phyloP scores from a whole-genome alignment of 30 jellyfish, hydroid and myxozoan genomes.

The Turritopsis rubra region DNA sequence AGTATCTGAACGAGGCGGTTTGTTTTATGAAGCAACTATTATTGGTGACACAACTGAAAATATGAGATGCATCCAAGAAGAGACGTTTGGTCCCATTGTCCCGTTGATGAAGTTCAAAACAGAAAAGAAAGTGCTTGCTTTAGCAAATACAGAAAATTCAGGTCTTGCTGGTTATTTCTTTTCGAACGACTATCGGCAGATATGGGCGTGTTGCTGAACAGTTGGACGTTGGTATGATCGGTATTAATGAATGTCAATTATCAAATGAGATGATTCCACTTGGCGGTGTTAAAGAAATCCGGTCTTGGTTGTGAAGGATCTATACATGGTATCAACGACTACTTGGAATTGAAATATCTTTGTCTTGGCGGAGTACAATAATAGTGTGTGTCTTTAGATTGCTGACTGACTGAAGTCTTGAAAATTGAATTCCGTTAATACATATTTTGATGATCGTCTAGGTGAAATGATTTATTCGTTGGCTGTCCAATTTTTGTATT shows the following conservation, averaged over 20 bases:
- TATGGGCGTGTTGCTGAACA: constrained; percentile 53
- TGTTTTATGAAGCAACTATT: constrained; percentile 72
- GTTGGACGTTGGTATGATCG: constrained; percentile 84
- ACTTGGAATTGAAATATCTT: constrained; percentile 50
- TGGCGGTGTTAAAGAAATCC: constrained; percentile 95
- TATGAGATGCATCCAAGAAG: constrained; percentile 52
- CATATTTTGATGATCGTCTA: not conserved
- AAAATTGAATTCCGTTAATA: not conserved
- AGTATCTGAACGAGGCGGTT: constrained; percentile 40
- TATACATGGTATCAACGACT: constrained; percentile 68
- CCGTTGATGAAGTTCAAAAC: constrained; percentile 58
- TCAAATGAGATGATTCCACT: constrained; percentile 75
- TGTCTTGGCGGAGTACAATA: constrained; percentile 46
- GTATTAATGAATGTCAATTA: constrained; percentile 61
- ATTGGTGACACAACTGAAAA: constrained; percentile 40
- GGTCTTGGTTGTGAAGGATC: constrained; percentile 97
- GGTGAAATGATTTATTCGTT: not conserved
- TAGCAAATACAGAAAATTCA: constrained; percentile 42
- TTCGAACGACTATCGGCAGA: constrained; percentile 50
- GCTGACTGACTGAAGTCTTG: not conserved
- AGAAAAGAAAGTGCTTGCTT: constrained; percentile 55
- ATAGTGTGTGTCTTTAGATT: not conserved
- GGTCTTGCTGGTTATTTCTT: constrained; percentile 91
- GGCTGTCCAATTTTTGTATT: too few species aligned
- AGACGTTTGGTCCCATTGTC: constrained; percentile 87